Evolutionary conservation across 2,888 invertebrate genomes (phyloP).

Genomic region (Troglohyphantes excavatus): DNA sequence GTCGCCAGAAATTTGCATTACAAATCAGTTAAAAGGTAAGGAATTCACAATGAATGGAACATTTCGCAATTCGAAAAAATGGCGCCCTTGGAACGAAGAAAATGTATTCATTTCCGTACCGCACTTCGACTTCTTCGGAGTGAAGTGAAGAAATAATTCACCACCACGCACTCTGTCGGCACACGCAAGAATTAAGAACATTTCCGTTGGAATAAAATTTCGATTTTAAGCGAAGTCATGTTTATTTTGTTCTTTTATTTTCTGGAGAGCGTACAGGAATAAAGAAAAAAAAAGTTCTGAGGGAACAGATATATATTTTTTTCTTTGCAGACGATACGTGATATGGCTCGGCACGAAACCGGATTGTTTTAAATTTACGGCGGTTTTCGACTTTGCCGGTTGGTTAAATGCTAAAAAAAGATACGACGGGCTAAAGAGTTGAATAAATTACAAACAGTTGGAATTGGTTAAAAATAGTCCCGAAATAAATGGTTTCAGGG

Average conservation of each 20-base stretch:
- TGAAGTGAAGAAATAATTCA: constrained; percentile 37
- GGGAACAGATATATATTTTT: neutral
- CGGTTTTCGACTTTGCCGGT: neutral
- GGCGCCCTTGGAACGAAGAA: constrained; percentile 36
- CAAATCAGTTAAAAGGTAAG: constrained; percentile 20
- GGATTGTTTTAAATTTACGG: constrained; percentile 30
- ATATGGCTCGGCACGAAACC: constrained; percentile 18
- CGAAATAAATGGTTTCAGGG: no score
- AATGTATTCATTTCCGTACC: constrained; percentile 54
- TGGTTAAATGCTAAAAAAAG: neutral
- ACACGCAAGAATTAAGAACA: constrained; percentile 6
- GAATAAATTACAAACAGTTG: neutral
- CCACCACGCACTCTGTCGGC: neutral
- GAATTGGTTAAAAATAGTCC: neutral
- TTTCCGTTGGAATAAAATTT: constrained; percentile 9
- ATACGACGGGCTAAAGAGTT: neutral
- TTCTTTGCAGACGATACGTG: constrained; percentile 14
- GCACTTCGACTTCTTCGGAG: neutral
- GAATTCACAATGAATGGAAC: neutral
- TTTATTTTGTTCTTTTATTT: neutral
- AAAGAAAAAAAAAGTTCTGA: neutral
- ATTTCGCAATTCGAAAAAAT: neutral
- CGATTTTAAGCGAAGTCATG: neutral
- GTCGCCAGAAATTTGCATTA: neutral
- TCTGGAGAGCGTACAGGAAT: neutral